Percentiles rank a stretch among this genome's conserved stretches.
phyloP scores from a whole-genome alignment of 2,797 vertebrate species.

The Onychomys torridus region DNA sequence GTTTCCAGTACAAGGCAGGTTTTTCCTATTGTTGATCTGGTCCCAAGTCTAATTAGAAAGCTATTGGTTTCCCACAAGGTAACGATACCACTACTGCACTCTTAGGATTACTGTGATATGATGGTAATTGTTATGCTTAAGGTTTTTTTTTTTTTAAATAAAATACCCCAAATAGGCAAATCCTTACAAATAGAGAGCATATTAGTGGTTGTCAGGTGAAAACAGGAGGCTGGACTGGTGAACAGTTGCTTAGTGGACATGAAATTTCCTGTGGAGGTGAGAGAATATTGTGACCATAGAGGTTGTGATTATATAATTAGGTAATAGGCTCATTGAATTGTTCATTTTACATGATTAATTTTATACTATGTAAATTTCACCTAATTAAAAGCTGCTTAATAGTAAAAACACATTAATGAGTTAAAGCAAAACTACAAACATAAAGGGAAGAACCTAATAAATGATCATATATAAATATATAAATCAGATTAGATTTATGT shows the following conservation, averaged over 20 bases:
- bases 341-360: neutral
- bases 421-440: conserved; percentile 77
- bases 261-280: neutral
- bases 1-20: neutral
- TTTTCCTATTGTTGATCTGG: neutral
- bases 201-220: neutral
- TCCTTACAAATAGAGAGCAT: neutral
- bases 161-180: neutral
- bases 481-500: neutral
- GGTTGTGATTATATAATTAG: neutral
- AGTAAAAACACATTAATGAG: conserved; percentile 43
- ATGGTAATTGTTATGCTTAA: neutral
- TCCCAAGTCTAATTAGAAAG: neutral
- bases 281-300: neutral
- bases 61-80: neutral
- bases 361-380: neutral
- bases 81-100: neutral
- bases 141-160: neutral
- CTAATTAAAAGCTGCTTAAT: neutral
- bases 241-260: neutral
- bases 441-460: conserved; percentile 60
- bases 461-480: neutral
- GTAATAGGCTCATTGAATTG: neutral
- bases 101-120: neutral
- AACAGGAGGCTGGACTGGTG: neutral